These are phyloP conservation scores for Collichthys lucidus DNA, from an alignment of 2,113 vertebrate genomes.

Conservation along the genomic window DNA sequence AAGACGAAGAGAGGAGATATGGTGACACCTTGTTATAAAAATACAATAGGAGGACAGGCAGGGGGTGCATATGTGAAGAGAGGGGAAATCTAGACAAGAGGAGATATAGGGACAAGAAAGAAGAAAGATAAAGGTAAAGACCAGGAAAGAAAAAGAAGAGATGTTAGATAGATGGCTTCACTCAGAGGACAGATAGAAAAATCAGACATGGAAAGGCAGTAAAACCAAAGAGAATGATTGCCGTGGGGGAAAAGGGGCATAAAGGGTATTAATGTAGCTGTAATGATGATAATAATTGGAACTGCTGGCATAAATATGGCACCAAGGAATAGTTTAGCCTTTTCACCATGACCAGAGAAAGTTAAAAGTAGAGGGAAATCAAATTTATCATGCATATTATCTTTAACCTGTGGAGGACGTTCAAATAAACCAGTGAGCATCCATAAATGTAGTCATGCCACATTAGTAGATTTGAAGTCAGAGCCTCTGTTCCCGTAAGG, in stretches of 20 bases:
- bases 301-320: slow-evolving; percentile 3
- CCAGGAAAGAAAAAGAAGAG: not conserved
- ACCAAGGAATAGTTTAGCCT: slow-evolving; percentile 22
- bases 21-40: slow-evolving; percentile 44
- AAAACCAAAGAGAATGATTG: slow-evolving; percentile 18
- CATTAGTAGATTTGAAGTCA: not conserved
- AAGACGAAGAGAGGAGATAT: slow-evolving; percentile 25
- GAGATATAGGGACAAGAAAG: slow-evolving; percentile 26
- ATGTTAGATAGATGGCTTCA: slow-evolving; percentile 22
- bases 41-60: slow-evolving; percentile 8
- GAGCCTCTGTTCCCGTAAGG: not conserved
- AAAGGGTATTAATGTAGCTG: slow-evolving; percentile 30
- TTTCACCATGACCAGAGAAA: not conserved
- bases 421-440: not conserved
- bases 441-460: not conserved
- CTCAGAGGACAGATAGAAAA: slow-evolving; percentile 28
- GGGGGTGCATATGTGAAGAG: not conserved
- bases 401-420: not conserved
- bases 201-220: slow-evolving; percentile 19
- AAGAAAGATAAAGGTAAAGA: slow-evolving; percentile 18
- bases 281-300: slow-evolving; percentile 31
- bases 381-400: slow-evolving; percentile 10
- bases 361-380: not conserved
- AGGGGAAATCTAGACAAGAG: slow-evolving; percentile 10
- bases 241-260: not conserved